A percentile compares a stretch with the other conserved stretches of the same genome.
phyloP scores from a whole-genome alignment of 2,113 vertebrate genomes.

The Erythrocercus mccallii region DNA sequence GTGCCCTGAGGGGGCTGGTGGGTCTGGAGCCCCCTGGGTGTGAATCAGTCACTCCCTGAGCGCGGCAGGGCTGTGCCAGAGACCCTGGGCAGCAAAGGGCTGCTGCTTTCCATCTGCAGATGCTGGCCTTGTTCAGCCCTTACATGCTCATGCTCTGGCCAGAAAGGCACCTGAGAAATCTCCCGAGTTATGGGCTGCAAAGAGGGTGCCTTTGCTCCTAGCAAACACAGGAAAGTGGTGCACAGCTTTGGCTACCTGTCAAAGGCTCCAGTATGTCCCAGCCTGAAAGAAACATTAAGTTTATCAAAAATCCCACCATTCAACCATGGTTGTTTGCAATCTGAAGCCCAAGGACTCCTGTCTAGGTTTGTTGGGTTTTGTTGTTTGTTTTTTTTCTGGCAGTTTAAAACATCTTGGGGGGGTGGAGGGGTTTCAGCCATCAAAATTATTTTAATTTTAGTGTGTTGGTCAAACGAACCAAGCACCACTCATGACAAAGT shows the following conservation, averaged over 20 bases:
- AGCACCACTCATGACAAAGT: neutral
- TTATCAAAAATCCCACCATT: neutral
- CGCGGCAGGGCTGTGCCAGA: fast-evolving
- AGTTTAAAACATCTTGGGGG: neutral
- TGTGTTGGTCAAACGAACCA: neutral
- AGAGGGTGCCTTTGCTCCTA: neutral
- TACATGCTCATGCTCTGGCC: neutral
- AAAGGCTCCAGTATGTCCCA: neutral
- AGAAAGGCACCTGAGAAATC: neutral
- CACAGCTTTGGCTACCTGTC: neutral
- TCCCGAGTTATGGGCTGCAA: neutral
- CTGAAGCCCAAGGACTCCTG: neutral
- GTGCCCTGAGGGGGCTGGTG: neutral
- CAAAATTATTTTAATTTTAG: neutral
- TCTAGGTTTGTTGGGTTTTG: too few relatives aligned
- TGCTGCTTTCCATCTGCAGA: neutral
- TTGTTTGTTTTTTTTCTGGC: neutral
- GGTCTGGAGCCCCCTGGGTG: neutral
- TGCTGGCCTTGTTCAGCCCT: neutral
- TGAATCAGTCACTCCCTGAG: neutral
- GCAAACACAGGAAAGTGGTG: neutral
- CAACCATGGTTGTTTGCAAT: neutral
- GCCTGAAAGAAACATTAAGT: neutral
- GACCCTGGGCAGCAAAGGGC: neutral
- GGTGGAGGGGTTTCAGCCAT: neutral